Evolutionary conservation across 2,797 vertebrate genomes (phyloP), one percentile per base, ranked within the genome.

Genomic region (Epinephelus awoara): DNA sequence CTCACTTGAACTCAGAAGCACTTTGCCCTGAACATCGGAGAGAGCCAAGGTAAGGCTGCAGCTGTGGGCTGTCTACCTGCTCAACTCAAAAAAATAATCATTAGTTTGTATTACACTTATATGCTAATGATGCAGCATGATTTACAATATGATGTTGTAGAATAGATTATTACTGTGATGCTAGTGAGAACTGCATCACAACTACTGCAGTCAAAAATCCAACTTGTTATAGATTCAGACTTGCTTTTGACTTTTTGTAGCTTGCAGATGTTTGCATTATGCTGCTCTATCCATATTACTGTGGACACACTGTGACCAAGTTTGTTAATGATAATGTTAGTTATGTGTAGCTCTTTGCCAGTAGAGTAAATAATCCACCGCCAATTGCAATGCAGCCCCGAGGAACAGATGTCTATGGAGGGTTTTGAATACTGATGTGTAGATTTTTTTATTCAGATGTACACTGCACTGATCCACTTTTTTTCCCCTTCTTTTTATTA

Each of bases 41-140:
- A 72, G 63, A 84, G 69, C 51, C 34, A 6, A 88, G 93, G 93
- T 94, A 93, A 90, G 91, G 64, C 44, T 56, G 73, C 57, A 75
- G 68, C 63, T 59, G 64, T 52, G 55, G 51, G 17, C 66, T 65
- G 34, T 80, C n/a, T 50, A 62, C 9, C 29, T 59, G 19, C 59
- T 85, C 29, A 57, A 52, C 54, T 61, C 2, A 63, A 29, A 79
- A 75, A 72, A 80, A 13, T 0, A 76, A 77, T 71, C 50, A 72
- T 47, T 58, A 58, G 51, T 21, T 57, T 50, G 34, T 34, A 34
- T 34, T 34, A 34, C 34, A 34, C 34, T 34, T 42, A 23, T 5
- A 64, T 61, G 3, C 17, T 58, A n/a, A 75, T 58, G 11, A 12
- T 38, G 29, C 2, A 51, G 5, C 5, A 38, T 34, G 15, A 72